Percentiles rank a stretch among this genome's conserved stretches.
Evolutionary conservation across 1,140 invertebrate species (phyloP).

Genomic region (Eurosta solidaginis): DNA sequence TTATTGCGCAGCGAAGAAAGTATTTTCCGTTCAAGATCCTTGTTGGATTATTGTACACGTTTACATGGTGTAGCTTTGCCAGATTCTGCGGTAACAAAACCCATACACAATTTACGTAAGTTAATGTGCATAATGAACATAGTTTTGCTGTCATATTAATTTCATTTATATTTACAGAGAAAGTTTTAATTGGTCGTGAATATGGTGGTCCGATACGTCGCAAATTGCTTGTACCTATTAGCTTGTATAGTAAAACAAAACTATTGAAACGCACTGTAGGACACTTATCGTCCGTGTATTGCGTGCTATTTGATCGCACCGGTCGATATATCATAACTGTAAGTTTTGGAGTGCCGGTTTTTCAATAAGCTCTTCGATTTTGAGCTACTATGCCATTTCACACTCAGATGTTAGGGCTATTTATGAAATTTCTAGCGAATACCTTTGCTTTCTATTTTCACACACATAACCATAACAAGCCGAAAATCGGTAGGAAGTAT

Average conservation of each 20-base stretch:
- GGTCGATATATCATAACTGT: constrained; percentile 92
- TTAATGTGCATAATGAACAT: neutral
- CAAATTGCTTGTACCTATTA: constrained; percentile 69
- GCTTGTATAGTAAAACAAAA: constrained; percentile 74
- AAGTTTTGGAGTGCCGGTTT: constrained; percentile 49
- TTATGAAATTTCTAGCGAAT: no score
- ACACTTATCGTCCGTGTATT: constrained; percentile 95
- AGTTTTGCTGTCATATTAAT: neutral
- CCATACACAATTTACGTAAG: constrained; percentile 64
- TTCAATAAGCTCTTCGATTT: no score
- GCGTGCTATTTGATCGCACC: constrained; percentile 90
- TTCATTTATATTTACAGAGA: constrained; percentile 62
- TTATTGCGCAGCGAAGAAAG: constrained; percentile 67
- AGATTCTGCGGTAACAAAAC: constrained; percentile 55
- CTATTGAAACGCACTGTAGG: constrained; percentile 86
- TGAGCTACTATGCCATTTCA: no score
- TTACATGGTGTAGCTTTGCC: constrained; percentile 63
- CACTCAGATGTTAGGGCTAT: no score
- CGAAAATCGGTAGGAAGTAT: no score
- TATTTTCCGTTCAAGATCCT: constrained; percentile 49
- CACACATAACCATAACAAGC: no score
- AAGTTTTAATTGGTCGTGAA: constrained; percentile 72
- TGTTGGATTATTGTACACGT: constrained; percentile 63
- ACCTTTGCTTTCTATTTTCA: no score
- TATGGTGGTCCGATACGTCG: constrained; percentile 68